These are phyloP conservation scores for Paramuricea clavata DNA, from an alignment of 92 coral and sea anemone species.

Conservation along the genomic window DNA sequence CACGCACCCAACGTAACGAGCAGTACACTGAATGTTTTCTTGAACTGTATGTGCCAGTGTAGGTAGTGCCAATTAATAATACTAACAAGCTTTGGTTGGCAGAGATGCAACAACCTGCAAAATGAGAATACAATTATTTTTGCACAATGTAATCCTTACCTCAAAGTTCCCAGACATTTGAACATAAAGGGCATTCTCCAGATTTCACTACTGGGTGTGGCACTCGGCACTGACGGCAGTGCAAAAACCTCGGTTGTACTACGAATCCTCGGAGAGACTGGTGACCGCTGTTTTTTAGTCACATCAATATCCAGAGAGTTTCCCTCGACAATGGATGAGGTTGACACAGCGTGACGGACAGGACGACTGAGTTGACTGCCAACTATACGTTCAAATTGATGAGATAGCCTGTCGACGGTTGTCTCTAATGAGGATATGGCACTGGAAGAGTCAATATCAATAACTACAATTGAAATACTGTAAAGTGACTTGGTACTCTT, in stretches of 20 bases:
- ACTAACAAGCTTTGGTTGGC: no score
- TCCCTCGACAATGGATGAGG: slow-evolving; percentile 90
- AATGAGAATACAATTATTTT: no score
- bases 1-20: no score
- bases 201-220: slow-evolving; percentile 74
- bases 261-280: slow-evolving; percentile 73
- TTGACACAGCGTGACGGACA: slow-evolving; percentile 87
- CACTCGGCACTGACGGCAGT: slow-evolving; percentile 62
- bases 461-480: not conserved
- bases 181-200: slow-evolving; percentile 97
- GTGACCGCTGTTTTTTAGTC: slow-evolving; percentile 74
- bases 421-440: slow-evolving; percentile 89
- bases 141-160: no score
- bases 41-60: no score
- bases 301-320: slow-evolving; percentile 81
- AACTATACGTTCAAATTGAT: slow-evolving; percentile 77
- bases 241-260: slow-evolving; percentile 60
- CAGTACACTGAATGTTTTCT: no score
- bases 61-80: no score
- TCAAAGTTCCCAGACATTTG: slow-evolving; percentile 95
- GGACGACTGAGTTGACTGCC: slow-evolving; percentile 70
- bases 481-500: not conserved
- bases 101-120: no score
- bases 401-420: slow-evolving; percentile 87
- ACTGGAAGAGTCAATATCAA: slow-evolving; percentile 46